phyloP scores from a whole-genome alignment of 2,113 vertebrate species.

The Ranitomeya variabilis region DNA sequence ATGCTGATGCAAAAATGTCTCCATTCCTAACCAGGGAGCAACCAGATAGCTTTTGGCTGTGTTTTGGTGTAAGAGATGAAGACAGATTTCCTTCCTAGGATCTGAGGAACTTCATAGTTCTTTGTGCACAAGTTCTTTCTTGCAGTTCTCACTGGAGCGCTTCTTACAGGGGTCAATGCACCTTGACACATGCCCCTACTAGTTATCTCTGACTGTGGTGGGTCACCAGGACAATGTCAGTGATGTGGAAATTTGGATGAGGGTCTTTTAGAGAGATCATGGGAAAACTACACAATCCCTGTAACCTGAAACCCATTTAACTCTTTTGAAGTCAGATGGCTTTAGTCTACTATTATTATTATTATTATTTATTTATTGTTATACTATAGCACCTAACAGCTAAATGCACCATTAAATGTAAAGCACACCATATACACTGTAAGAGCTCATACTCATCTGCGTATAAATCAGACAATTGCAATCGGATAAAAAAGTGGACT shows the following conservation, averaged over 20 bases:
- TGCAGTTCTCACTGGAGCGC: not conserved
- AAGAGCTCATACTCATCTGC: too few relatives aligned
- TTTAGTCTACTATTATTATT: not conserved
- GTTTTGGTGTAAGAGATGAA: not conserved
- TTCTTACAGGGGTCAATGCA: slow-evolving; percentile 27
- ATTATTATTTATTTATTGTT: too few relatives aligned
- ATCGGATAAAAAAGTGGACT: too few relatives aligned
- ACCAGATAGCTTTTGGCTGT: not conserved
- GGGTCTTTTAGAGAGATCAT: slow-evolving; percentile 13
- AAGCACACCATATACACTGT: too few relatives aligned
- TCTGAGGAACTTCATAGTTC: not conserved
- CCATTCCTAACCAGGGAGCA: not conserved
- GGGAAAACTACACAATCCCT: slow-evolving; percentile 18
- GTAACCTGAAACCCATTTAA: not conserved
- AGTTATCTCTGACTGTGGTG: not conserved
- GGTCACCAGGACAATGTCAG: slow-evolving; percentile 37
- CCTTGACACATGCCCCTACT: not conserved
- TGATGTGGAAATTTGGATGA: slow-evolving; percentile 24
- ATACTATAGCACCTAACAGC: not conserved
- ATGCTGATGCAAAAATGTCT: not conserved
- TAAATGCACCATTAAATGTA: too few relatives aligned
- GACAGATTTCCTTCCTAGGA: not conserved
- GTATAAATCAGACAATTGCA: too few relatives aligned
- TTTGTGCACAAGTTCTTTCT: not conserved
- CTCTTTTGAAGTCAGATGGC: not conserved